These are phyloP conservation scores for Aphelenchoides avenae DNA, from an alignment of 1,140 invertebrate species.

Conservation along the genomic window DNA sequence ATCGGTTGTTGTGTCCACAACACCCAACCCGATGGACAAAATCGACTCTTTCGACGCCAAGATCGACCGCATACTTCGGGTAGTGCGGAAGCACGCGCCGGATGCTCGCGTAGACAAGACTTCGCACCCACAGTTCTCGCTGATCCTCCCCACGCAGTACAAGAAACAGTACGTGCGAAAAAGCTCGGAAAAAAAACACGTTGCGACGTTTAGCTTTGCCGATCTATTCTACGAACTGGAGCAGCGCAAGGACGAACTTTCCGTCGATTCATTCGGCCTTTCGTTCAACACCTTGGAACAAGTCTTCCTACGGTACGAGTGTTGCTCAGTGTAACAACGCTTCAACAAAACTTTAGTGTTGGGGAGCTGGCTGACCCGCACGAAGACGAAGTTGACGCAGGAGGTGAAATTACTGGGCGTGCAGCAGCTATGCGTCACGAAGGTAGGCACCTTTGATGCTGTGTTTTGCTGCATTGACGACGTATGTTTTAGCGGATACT, in stretches of 20 bases:
- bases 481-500: too few species aligned
- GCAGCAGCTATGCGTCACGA: conserved; percentile 4
- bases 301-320: conserved; percentile 42
- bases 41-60: not conserved
- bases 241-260: conserved; percentile 13
- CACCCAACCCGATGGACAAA: too few species aligned
- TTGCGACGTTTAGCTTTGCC: conserved; percentile 31
- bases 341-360: conserved; percentile 31
- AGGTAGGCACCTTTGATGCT: too few species aligned
- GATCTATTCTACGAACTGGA: conserved; percentile 44
- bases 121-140: conserved; percentile 27
- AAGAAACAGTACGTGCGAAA: conserved; percentile 25
- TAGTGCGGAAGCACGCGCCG: conserved; percentile 30
- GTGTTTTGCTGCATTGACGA: too few species aligned
- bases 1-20: conserved; percentile 33
- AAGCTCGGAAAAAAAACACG: not conserved
- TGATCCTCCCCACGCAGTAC: conserved; percentile 35
- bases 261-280: conserved; percentile 39
- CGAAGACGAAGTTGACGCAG: conserved; percentile 8
- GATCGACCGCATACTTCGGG: conserved; percentile 13
- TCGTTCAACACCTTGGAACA: conserved; percentile 47
- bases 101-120: conserved; percentile 31
- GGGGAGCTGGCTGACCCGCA: conserved; percentile 38
- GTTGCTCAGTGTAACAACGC: not conserved
- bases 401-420: conserved; percentile 10